Base-by-base conservation (phyloP, 2,113 vertebrate species). In the Macaca mulatta region DNA sequence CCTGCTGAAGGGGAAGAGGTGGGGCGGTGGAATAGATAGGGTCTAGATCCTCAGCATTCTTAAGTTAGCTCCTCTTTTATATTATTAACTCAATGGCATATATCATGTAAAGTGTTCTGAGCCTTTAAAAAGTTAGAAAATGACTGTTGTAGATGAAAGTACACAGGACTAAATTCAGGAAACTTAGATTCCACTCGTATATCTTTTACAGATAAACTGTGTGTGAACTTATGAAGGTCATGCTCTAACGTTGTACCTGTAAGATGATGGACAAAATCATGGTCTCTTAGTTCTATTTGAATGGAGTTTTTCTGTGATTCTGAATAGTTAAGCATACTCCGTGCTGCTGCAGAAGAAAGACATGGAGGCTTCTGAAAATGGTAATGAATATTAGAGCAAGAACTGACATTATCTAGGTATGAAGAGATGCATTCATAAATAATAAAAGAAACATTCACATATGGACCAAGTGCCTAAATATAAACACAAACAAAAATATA, bases 21-120 rank as follows among this genome's bases (percentile, higher is more conserved):
- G 20, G 45, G 32, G 10, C 57, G 3, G 48, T 17, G 27, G 20
- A 18, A 38, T 0, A n/a, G 38, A 30, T 2, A n/a, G 5, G 8
- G 25, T 90, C n/a, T 61, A 45, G 4, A 77, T 80, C 40, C 84
- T 4, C 3, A 17, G 6, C 35, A 35, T 75, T 79, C 91, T 94
- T 80, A 85, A 59, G 69, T 69, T 57, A 79, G 38, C 16, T 78
- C 23, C 6, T 72, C 0, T 77, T 81, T 35, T 5, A 5, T 81
- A n/a, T 72, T 64, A 17, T 77, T n/a, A 40, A 86, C 20, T 85
- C 23, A 40, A 7, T 45, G 30, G 20, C 67, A 77, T 90, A 50
- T 22, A 87, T 20, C 14, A 25, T 43, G 50, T 35, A 40, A 84
- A 80, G 4, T 17, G 12, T 70, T 12, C 69, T 48, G 12, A 38